Conservation (phyloP, 2,888 invertebrate genomes). For the Chrysolina oricalcia region DNA sequence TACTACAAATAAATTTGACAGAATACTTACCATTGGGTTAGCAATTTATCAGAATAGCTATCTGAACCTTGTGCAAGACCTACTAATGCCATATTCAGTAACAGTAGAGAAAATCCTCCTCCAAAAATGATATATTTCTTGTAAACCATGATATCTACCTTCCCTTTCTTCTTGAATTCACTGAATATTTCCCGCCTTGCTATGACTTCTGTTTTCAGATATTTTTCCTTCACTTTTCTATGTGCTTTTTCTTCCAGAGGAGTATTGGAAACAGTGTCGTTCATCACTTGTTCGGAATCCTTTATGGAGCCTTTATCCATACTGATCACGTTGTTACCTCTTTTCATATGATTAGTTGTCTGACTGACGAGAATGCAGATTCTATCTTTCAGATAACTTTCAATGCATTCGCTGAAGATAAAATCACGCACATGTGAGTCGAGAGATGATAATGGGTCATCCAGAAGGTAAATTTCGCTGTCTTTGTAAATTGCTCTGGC, state of each 20-base stretch:
- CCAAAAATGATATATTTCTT: conserved; percentile 61
- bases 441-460: conserved; percentile 92
- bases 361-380: conserved; percentile 84
- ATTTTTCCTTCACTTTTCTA: conserved; percentile 57
- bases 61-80: conserved; percentile 56
- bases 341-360: conserved; percentile 77
- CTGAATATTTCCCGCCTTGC: conserved; percentile 58
- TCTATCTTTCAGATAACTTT: conserved; percentile 76
- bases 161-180: conserved; percentile 61
- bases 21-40: conserved; percentile 59
- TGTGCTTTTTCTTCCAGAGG: conserved; percentile 57
- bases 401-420: conserved; percentile 86
- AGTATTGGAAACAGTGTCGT: not conserved
- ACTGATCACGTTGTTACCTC: conserved; percentile 62
- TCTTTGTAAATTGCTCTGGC: conserved; percentile 88
- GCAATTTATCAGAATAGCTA: conserved; percentile 58
- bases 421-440: conserved; percentile 89
- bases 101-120: conserved; percentile 56
- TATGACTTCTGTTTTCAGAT: conserved; percentile 54
- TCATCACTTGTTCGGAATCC: conserved; percentile 71
- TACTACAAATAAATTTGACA: not conserved
- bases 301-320: conserved; percentile 72
- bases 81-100: conserved; percentile 51
- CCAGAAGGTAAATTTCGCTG: conserved; percentile 87
- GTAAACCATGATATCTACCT: conserved; percentile 59